Evolutionary conservation across 2,888 invertebrate genomes (phyloP).

Genomic region (Drosophila infuscata): DNA sequence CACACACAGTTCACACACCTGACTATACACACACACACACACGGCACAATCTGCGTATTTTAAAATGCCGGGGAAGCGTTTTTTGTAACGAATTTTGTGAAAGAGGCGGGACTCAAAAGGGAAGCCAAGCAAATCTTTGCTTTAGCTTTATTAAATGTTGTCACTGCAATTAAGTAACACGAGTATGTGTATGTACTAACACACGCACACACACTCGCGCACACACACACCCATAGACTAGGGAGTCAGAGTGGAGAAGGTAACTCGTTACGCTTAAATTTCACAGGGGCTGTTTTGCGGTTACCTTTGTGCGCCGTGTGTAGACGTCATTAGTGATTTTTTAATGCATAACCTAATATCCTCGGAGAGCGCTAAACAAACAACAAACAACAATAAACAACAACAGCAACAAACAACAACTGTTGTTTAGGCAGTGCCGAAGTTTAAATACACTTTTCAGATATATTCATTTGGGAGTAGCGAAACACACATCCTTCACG

Average conservation of each 20-base stretch:
- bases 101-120: background rate
- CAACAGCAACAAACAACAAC: constrained; percentile 1
- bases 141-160: constrained; percentile 62
- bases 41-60: constrained; percentile 26
- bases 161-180: constrained; percentile 72
- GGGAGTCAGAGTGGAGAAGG: constrained; percentile 16
- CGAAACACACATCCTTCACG: background rate
- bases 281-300: constrained; percentile 27
- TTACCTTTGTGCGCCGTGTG: constrained; percentile 43
- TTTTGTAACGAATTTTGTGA: constrained; percentile 35
- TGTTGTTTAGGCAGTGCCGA: background rate
- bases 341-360: constrained; percentile 66
- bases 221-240: background rate
- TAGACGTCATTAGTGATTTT: constrained; percentile 74
- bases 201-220: constrained; percentile 1
- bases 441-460: constrained; percentile 9
- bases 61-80: constrained; percentile 52
- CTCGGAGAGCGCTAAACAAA: constrained; percentile 29
- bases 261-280: constrained; percentile 52
- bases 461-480: background rate
- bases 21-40: background rate
- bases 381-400: constrained; percentile 32
- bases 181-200: constrained; percentile 18
- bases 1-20: constrained; percentile 1
- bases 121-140: constrained; percentile 25